Percentiles rank a stretch among this genome's conserved stretches.
Conservation (phyloP, 2,797 vertebrate species). For the Oceanodroma leucorhoa region DNA sequence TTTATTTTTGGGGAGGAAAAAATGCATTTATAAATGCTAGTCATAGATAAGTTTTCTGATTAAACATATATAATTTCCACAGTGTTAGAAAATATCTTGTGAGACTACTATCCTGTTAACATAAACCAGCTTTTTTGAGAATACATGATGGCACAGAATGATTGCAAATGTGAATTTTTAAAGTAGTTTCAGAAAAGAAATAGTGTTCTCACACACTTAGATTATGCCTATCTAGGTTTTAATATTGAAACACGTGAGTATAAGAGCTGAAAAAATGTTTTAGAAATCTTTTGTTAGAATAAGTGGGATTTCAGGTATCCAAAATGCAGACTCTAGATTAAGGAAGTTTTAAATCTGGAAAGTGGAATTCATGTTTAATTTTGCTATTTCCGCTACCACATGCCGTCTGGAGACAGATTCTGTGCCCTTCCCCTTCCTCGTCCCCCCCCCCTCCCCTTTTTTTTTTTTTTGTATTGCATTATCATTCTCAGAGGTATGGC, state of each 20-base stretch:
- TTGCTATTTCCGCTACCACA: background rate
- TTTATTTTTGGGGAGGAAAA: background rate
- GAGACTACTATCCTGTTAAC: background rate
- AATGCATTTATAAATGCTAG: background rate
- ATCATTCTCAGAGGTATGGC: background rate
- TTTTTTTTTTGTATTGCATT: background rate
- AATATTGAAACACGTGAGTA: background rate
- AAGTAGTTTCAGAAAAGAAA: background rate
- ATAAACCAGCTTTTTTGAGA: background rate
- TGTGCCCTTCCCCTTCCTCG: fast-evolving
- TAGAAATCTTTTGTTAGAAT: background rate
- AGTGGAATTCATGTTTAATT: background rate
- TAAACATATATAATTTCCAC: background rate
- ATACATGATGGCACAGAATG: background rate
- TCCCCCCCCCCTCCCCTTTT: fast-evolving
- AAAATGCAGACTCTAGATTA: background rate
- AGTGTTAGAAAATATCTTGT: background rate
- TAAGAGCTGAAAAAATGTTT: background rate
- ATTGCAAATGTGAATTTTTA: background rate
- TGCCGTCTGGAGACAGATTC: background rate
- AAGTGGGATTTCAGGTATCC: background rate
- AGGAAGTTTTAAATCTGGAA: background rate
- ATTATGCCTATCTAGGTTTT: background rate
- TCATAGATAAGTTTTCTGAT: background rate
- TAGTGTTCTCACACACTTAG: background rate